Base-by-base conservation (phyloP, 2,888 invertebrate genomes). In the Tenthredo distinguenda region DNA sequence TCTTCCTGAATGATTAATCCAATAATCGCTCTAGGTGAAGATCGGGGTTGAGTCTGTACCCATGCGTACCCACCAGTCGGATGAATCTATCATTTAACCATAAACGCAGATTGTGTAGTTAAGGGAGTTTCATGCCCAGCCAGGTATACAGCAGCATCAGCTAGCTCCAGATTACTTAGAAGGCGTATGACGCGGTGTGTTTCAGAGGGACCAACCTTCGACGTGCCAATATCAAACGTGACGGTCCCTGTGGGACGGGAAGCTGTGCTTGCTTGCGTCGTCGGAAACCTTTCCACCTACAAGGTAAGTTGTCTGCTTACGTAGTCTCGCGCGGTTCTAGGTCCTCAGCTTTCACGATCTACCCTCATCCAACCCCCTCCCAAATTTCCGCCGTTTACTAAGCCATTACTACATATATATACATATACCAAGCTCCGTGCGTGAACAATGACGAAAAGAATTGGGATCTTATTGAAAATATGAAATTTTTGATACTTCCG, bases 161-260 rank as follows among this genome's bases (percentile, higher is more conserved):
- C 47, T 21, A 77, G 50, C 81, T n/a, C 86, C 65, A 77, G 84
- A 83, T 87, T 86, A 89, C 86, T 88, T 86, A 88, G 84, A 87
- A 87, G 84, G 85, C 86, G 85, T 89, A 87, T 83, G 86, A 86
- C 86, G 86, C 87, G 68, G 85, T 88, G 85, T 90, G 91, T 95
- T 95, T 85, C 95, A 97, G 97, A 97, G 93, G 96, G 96, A 94
- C 97, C 97, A 76, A 96, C 96, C 90, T 98, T 98, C 94, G 96
- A 96, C 90, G 96, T 96, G 86, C 96, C 97, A 87, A 97, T 98
- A 93, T 94, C 96, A 90, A 98, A 98, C 94, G 96, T 97, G 91
- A 98, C 98, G 50, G 96, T 96, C 50, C 96, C 98, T 34, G 96
- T 98, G 88, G 97, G 98, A 74, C 95, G 98, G 86, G 98, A 98